Base-by-base conservation (phyloP, 2,797 vertebrate genomes). In the Pangasius djambal region DNA sequence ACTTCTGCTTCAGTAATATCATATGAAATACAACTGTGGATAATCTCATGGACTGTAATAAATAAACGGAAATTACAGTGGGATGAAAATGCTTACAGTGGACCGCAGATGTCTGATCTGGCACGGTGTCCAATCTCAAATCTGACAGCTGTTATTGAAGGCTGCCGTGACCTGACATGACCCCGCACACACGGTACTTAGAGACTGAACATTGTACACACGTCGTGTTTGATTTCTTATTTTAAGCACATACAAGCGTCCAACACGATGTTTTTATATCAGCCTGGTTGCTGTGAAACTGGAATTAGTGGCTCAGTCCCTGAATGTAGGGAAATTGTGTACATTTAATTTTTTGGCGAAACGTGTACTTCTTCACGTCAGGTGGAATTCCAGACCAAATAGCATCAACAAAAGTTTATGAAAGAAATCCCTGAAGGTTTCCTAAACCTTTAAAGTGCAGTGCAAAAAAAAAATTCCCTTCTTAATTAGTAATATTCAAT, bases 211-310 rank as follows among this genome's bases (percentile, higher is more conserved):
- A 16, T 12, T 83, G 34, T 44, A 83, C 25, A 63, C 57, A 34
- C 77, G 20, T 67, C 8, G 1, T 57, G 55, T 86, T 61, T 82
- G 52, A 82, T 63, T 61, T 81, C 52, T 86, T 20, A 78, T 34
- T 75, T 50, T 3, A 28, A 20, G 57, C 67, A 15, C 34, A 31
- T 9, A 34, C 13, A 16, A 55, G 28, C n/a, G 6, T 55, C 16
- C 4, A 50, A 70, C 7, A 50, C 44, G 4, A 22, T 12, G 7
- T 61, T 63, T 89, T 69, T 37, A 72, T 18, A 59, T 72, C 8
- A 78, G 2, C 48, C 20, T 10, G 72, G 74, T 85, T 88, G 81
- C 91, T 69, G 59, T 55, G 48, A 67, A 75, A 87, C 79, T 40
- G 50, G 18, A 90, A 81, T n/a, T 67, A 87, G 44, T 44, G 44